Base-by-base conservation (phyloP, 1,140 invertebrate species). In the Mamestra configurata region DNA sequence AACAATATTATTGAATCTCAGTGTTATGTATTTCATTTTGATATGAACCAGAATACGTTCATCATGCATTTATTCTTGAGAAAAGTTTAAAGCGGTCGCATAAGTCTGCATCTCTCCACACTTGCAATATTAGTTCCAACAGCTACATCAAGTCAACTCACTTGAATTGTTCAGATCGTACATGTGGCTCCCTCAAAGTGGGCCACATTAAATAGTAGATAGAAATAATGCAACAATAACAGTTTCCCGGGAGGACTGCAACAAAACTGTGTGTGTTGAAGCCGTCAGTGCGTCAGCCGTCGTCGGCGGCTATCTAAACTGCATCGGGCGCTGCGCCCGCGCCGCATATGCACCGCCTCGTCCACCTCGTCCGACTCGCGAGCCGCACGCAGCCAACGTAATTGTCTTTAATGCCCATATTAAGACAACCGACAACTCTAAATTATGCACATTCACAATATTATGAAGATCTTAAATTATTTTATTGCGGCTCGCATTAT, bases 341-440 rank as follows among this genome's bases (percentile, higher is more conserved):
- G 53, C 51, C 51, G 46, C 70, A 70, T 53, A 57, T 71, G 73
- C 51, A 72, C 46, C 61, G 68, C 81, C 20, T 77, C 64, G 55
- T 66, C 61, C 15, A 68, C 75, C 49, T 84, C 49, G 49, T 15
- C n/a, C 0, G 15, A n/a, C n/a, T 31, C 51, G 61, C 80, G 61
- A 80, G 68, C 75, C 79, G 79, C 80, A 80, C 82, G 75, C 70
- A 78, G 73, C 81, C 79, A 83, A 80, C 82, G 79, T 84, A 78
- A 84, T 84, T 88, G 84, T 86, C 84, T 81, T 82, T 87, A 89
- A 89, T 90, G 88, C 71, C 89, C 88, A 88, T 88, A 87, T 90
- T 88, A 86, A 87, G 87, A 85, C 77, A 77, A 77, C 68, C 81
- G 64, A 24, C 20, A 71, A 71, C 66, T 71, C 49, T 71, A 71